These are phyloP conservation scores for Psilanteris sp. DNA, from an alignment of 1,140 invertebrate species.

Conservation along the genomic window DNA sequence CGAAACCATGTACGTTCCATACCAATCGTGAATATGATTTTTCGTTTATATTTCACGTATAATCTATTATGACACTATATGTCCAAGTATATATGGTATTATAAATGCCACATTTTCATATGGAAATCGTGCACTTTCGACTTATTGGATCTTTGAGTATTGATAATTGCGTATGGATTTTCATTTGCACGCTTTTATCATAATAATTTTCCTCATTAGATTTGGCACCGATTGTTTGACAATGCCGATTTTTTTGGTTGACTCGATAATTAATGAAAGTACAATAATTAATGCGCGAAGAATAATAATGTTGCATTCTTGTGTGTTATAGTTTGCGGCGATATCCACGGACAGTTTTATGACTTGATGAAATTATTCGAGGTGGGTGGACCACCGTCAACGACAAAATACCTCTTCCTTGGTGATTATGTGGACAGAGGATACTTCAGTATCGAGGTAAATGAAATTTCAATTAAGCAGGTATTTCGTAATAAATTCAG, in stretches of 20 bases:
- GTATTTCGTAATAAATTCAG: too few relatives aligned
- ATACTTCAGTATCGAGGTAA: conserved; percentile 99
- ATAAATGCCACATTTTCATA: too few relatives aligned
- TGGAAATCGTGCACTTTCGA: conserved; percentile 40
- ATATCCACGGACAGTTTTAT: conserved; percentile 99
- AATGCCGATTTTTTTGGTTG: conserved; percentile 2
- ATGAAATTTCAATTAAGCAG: too few relatives aligned
- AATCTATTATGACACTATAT: too few relatives aligned
- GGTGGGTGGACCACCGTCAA: conserved; percentile 97
- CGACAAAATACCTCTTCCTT: conserved; percentile 99
- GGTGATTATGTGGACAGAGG: conserved; percentile 99
- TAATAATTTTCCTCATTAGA: conserved; percentile 22
- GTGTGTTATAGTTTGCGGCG: conserved; percentile 93
- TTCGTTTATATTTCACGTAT: too few relatives aligned
- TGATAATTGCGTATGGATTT: conserved; percentile 24
- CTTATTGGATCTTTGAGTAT: too few relatives aligned
- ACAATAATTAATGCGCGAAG: background rate
- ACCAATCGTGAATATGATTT: too few relatives aligned
- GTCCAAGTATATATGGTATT: too few relatives aligned
- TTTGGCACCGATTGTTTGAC: conserved; percentile 40
- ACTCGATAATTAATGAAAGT: background rate
- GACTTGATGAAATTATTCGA: conserved; percentile 99
- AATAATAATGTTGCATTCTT: conserved; percentile 30
- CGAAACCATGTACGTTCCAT: too few relatives aligned
- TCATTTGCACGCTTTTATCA: conserved; percentile 37